Evolutionary conservation across 2,888 invertebrate genomes (phyloP).

Genomic region (Catocala nupta): DNA sequence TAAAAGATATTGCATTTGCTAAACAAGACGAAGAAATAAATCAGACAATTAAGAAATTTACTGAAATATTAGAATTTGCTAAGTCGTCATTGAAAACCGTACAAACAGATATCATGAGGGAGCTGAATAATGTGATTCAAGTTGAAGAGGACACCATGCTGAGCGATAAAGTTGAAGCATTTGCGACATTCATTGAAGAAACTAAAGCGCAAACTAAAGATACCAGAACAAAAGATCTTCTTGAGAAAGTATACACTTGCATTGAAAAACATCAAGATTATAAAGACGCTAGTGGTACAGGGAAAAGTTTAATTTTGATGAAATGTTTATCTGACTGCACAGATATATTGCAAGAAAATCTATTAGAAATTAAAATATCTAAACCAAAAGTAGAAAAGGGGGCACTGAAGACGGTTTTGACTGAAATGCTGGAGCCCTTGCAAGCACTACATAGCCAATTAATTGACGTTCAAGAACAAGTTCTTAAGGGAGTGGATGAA

Average conservation of each 20-base stretch:
- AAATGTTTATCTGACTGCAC: constrained; percentile 76
- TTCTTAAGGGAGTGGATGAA: constrained; percentile 64
- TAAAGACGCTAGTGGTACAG: constrained; percentile 66
- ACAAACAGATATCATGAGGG: constrained; percentile 54
- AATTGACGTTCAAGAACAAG: constrained; percentile 68
- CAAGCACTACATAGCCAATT: constrained; percentile 71
- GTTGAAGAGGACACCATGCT: constrained; percentile 48
- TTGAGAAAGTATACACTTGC: constrained; percentile 59
- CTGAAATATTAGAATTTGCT: constrained; percentile 49
- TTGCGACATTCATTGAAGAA: constrained; percentile 53
- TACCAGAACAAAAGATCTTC: constrained; percentile 41
- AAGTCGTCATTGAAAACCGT: constrained; percentile 55
- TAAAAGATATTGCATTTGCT: constrained; percentile 40
- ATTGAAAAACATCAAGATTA: constrained; percentile 69
- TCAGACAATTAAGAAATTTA: constrained; percentile 39
- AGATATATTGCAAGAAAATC: constrained; percentile 61
- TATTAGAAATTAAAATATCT: constrained; percentile 41
- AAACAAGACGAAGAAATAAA: constrained; percentile 36
- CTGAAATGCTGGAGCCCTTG: constrained; percentile 71
- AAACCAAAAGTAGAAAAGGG: constrained; percentile 55
- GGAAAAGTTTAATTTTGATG: constrained; percentile 69
- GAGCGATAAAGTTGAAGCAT: constrained; percentile 56
- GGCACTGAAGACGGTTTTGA: constrained; percentile 60
- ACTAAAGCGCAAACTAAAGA: constrained; percentile 42
- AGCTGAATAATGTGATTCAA: constrained; percentile 50